Percentiles rank a stretch among this genome's conserved stretches.
phyloP scores from a whole-genome alignment of 2,113 vertebrate genomes.

The Heliornis fulica region DNA sequence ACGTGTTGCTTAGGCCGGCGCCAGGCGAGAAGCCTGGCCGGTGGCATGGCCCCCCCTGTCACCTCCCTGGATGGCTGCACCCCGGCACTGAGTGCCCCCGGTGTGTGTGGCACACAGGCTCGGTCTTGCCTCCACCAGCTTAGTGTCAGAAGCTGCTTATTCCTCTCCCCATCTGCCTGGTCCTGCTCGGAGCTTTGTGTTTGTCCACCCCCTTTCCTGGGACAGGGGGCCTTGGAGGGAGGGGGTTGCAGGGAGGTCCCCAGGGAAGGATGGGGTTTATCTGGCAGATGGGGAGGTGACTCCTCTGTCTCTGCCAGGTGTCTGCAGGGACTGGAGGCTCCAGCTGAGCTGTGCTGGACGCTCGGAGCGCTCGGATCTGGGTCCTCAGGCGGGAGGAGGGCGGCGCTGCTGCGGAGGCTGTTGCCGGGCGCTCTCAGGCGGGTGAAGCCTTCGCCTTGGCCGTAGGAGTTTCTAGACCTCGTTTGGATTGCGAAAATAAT shows the following conservation, averaged over 20 bases:
- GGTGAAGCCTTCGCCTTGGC: background rate
- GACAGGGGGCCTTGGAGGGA: no score
- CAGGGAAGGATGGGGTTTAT: background rate
- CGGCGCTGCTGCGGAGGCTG: background rate
- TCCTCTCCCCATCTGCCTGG: background rate
- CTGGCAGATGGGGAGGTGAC: background rate
- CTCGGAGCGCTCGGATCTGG: background rate
- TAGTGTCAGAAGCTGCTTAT: constrained; percentile 29
- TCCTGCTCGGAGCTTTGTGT: rapidly evolving
- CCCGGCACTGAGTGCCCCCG: background rate
- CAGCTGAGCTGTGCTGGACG: background rate
- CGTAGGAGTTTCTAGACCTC: background rate
- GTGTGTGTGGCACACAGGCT: background rate
- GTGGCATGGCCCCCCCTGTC: background rate
- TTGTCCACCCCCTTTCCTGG: background rate
- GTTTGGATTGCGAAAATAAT: background rate
- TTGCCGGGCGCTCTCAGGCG: background rate
- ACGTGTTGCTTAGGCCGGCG: background rate
- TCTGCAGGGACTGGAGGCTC: no score
- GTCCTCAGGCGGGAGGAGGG: rapidly evolving
- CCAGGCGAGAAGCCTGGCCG: background rate
- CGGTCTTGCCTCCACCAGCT: background rate
- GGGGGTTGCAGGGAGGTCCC: no score
- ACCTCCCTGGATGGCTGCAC: rapidly evolving
- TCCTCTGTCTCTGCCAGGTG: background rate